Base-by-base conservation (phyloP, 2,797 vertebrate genomes). In the Micrastur ruficollis region DNA sequence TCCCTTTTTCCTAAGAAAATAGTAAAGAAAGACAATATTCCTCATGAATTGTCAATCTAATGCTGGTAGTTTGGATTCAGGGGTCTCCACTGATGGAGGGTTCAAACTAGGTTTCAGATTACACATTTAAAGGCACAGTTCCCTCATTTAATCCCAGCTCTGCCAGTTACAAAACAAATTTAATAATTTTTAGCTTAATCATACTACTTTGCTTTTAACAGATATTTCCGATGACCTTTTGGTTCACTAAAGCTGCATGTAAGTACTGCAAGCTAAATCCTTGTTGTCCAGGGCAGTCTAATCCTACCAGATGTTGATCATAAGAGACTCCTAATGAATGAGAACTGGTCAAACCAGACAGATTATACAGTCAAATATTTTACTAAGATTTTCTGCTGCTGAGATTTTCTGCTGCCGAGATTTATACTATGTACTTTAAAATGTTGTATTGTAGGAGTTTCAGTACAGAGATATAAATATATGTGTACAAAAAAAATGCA, bases 231-330 rank as follows among this genome's bases (percentile, higher is more conserved):
- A 47, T 85, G 83, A 94, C 79, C 73, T 96, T 93, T 87, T 80
- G 65, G 63, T 74, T 81, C 75, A 83, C 86, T 95, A 97, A 97
- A 97, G 87, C 96, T 97, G 88, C 62, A 72, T 96, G 85, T 97
- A 97, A 97, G 78, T 92, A 97, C 91, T 91, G 83, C 94, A 95
- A 73, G 82, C 81, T 97, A 97, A 97, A 97, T 97, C 97, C 97
- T 94, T 96, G 75, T 74, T 72, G 9, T 93, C 96, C 70, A 86
- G 79, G 80, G 55, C 47, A 93, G 49, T 66, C 66, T 97, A 97
- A 97, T 95, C 95, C 94, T 44, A 90, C 93, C 97, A 98, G 96
- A 97, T 97, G 96, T 81, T 97, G 90, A 95, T 62, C 58, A 61
- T 83, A 97, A 95, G 63, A 72, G 93, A 97, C 40, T 93, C 75